These are phyloP conservation scores for Onychostoma macrolepis DNA, from an alignment of 2,113 vertebrate genomes.

Conservation along the genomic window DNA sequence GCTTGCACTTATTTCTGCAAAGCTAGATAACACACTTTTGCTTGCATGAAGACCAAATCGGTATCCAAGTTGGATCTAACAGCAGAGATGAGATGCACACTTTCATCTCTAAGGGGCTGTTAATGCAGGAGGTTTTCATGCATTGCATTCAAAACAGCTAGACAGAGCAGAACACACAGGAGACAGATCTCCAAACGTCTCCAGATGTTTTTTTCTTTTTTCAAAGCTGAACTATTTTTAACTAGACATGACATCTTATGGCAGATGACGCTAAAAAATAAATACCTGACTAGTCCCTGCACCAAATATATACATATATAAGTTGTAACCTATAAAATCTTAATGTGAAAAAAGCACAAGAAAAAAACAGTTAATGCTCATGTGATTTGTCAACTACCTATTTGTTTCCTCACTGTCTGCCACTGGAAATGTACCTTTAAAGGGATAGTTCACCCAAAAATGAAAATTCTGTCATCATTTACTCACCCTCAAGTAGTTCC, in stretches of 20 bases:
- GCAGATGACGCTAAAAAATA: background rate
- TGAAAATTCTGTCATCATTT: too few species aligned
- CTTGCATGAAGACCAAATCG: constrained; percentile 8
- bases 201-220: background rate
- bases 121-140: background rate
- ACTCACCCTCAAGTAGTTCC: too few species aligned
- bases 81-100: background rate
- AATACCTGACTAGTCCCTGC: background rate
- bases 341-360: background rate
- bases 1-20: background rate
- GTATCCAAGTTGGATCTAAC: background rate
- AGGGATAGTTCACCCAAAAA: too few species aligned
- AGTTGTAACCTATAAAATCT: background rate
- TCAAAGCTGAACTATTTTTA: background rate
- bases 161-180: background rate
- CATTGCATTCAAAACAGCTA: constrained; percentile 6
- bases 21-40: background rate
- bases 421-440: background rate
- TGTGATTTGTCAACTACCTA: background rate
- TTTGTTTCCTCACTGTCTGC: background rate
- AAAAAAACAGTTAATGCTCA: background rate
- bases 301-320: background rate
- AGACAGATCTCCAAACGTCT: background rate
- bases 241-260: background rate
- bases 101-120: background rate